phyloP scores from a whole-genome alignment of 2,797 vertebrate genomes.

The Epinephelus malabaricus region DNA sequence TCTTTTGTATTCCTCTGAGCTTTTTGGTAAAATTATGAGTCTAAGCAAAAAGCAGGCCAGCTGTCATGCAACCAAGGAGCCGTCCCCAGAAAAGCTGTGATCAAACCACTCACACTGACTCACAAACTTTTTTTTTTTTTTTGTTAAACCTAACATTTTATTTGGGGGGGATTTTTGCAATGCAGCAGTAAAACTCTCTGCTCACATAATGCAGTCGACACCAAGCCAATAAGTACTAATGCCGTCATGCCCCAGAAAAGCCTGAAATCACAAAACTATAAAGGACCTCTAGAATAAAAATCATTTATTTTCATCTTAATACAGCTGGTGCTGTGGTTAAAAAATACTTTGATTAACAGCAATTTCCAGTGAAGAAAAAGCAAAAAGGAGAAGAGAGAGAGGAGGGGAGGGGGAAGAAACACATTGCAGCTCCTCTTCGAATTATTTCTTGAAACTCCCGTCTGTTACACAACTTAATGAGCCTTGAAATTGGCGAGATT shows the following conservation, averaged over 20 bases:
- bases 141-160: conserved; percentile 24
- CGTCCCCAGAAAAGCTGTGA: conserved; percentile 31
- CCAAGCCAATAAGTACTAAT: conserved; percentile 44
- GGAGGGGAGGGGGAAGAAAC: conserved; percentile 13
- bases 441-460: conserved; percentile 68
- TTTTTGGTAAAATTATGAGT: conserved; percentile 49
- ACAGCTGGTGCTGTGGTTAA: conserved; percentile 18
- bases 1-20: conserved; percentile 37
- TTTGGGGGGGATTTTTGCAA: conserved; percentile 34
- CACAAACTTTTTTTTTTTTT: conserved; percentile 11
- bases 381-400: not conserved
- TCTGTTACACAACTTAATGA: conserved; percentile 79
- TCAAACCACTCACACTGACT: conserved; percentile 28
- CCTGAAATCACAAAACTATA: conserved; percentile 38
- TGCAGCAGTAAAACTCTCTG: conserved; percentile 17
- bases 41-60: conserved; percentile 58
- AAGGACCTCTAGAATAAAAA: conserved; percentile 29
- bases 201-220: conserved; percentile 16
- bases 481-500: conserved; percentile 79
- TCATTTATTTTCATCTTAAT: conserved; percentile 44
- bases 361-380: conserved; percentile 30
- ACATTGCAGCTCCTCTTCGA: conserved; percentile 56
- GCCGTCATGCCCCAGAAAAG: conserved; percentile 40
- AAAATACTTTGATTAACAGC: conserved; percentile 44
- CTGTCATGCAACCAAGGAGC: conserved; percentile 52